Percentiles rank a stretch among this genome's conserved stretches.
phyloP scores from a whole-genome alignment of 2,113 vertebrate genomes.

The Aegypius monachus region DNA sequence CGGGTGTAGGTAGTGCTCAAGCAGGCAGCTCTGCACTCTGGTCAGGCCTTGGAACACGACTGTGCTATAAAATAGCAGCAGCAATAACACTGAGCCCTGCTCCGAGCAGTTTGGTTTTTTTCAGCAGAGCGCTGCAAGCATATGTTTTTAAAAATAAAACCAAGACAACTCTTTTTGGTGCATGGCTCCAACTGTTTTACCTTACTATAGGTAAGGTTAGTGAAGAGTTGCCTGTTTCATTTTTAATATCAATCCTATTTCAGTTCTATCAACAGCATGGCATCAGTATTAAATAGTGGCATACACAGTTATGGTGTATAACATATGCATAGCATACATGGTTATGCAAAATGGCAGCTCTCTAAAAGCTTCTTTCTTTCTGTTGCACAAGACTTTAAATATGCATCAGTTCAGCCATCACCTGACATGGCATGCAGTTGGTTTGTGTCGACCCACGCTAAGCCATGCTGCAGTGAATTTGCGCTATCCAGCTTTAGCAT shows the following conservation, averaged over 20 bases:
- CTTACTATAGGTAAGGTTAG: not conserved
- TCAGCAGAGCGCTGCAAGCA: not conserved
- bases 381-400: not conserved
- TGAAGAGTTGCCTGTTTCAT: not conserved
- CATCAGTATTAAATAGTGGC: not conserved
- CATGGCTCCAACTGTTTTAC: not conserved
- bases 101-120: not conserved
- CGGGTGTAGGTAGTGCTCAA: not conserved
- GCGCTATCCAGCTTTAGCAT: not conserved
- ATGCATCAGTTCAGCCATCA: not conserved
- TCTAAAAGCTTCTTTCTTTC: slow-evolving; percentile 6
- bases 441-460: fast-evolving
- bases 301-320: not conserved
- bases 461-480: not conserved
- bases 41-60: fast-evolving
- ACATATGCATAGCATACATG: too few species aligned
- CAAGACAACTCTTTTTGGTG: not conserved
- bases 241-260: slow-evolving; percentile 24
- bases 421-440: not conserved
- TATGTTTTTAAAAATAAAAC: not conserved
- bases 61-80: not conserved
- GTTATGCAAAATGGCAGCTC: slow-evolving; percentile 6
- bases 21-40: not conserved
- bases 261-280: slow-evolving; percentile 3
- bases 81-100: not conserved